Evolutionary conservation across 2,888 invertebrate genomes (phyloP), one percentile per base, ranked within the genome.

Genomic region (Archips crataeganus): DNA sequence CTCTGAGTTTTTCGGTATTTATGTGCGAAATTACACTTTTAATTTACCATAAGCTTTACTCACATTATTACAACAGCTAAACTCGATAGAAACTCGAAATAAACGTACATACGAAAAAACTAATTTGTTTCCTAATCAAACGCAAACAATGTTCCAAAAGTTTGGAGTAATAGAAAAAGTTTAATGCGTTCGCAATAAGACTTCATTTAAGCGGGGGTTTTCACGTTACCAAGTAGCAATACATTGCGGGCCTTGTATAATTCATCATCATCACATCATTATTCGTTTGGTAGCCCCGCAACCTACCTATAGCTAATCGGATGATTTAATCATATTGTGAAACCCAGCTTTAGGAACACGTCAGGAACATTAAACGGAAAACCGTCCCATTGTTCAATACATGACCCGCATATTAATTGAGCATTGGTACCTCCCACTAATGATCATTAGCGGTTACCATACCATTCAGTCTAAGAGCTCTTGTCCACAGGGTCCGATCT

Each of bases 371-470:
- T 32, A 47, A 45, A 63, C 42, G 11, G 23, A n/a, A 45, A 42
- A 23, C 47, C 39, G 34, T 32, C 32, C 45, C 23, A 45, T 47
- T 45, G 62, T 63, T 45, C 62, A 63, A 23, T 47, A 15, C 62
- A 64, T 49, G 64, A 34, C 51, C 15, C 51, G 51, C 51, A 65
- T 65, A 65, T 36, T 64, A 64, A 65, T 65, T 49, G 51, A 36
- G 49, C 51, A 39, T n/a, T 32, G 23, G 32, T 45, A 9, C 15
- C 15, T 51, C 57, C 51, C 51, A 47, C 65, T 65, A 54, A 51
- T 51, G 51, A 65, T 65, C 65, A 54, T 65, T 51, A 51, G 65
- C 65, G 65, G 51, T 2, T 45, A 6, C 57, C 57, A 57, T 32
- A 32, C 57, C 57, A 51, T 15, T 10, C 32, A 23, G 3, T 57